Evolutionary conservation across 2,797 vertebrate genomes (phyloP).

Genomic region (Fratercula arctica): DNA sequence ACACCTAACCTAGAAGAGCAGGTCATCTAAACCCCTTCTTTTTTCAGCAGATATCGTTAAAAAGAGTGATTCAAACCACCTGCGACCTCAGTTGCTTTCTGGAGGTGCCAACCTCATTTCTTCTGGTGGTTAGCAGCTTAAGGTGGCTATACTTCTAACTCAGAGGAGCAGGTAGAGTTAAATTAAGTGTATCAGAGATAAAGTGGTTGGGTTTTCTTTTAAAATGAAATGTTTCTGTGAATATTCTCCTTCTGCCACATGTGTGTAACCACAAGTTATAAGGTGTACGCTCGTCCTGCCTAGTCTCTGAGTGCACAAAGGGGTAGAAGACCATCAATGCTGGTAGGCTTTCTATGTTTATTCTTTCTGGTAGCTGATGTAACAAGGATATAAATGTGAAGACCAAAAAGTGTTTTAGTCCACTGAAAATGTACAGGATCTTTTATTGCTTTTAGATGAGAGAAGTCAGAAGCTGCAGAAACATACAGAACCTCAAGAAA

Average conservation of each 20-base stretch:
- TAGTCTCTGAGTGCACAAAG: background rate
- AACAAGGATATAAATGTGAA: background rate
- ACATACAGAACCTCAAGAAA: background rate
- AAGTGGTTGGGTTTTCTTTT: background rate
- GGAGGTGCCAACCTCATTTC: background rate
- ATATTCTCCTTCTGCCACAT: background rate
- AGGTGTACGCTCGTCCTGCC: background rate
- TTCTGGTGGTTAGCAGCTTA: background rate
- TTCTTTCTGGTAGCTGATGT: background rate
- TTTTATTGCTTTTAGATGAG: background rate
- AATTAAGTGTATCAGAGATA: background rate
- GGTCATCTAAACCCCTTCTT: background rate
- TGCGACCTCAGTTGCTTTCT: background rate
- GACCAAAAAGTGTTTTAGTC: background rate
- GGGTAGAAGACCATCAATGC: background rate
- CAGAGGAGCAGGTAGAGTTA: background rate
- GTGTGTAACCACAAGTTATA: background rate
- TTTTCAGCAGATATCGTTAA: background rate
- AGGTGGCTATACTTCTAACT: background rate
- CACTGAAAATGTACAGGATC: background rate
- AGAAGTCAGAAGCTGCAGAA: background rate
- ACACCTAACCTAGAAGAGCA: background rate
- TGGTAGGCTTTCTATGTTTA: background rate
- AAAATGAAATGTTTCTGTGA: background rate
- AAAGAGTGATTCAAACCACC: background rate